Evolutionary conservation across 2,797 vertebrate species (phyloP).

Genomic region (Myoxocephalus aenaeus): DNA sequence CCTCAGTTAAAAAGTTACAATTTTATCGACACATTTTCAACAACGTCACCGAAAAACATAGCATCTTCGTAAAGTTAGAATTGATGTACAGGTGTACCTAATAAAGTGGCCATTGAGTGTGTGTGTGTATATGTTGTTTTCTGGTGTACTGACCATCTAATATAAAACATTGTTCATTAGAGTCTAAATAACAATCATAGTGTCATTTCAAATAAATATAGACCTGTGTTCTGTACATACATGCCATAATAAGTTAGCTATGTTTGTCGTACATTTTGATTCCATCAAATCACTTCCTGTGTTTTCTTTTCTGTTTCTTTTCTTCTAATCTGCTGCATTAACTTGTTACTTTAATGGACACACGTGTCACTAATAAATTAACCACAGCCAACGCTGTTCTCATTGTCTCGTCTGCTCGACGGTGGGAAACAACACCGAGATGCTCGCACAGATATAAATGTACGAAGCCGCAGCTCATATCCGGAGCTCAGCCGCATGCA

Average conservation of each 20-base stretch:
- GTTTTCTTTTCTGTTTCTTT: background rate
- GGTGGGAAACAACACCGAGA: constrained; percentile 24
- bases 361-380: constrained; percentile 38
- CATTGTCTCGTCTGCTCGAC: background rate
- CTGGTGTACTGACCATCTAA: background rate
- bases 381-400: background rate
- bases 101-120: background rate
- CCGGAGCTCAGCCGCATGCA: constrained; percentile 7
- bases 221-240: constrained; percentile 3
- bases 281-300: background rate
- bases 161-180: background rate
- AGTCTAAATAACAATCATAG: background rate
- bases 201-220: rapidly evolving
- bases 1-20: background rate
- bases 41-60: background rate
- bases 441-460: background rate
- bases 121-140: background rate
- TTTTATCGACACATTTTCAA: background rate
- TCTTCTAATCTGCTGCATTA: background rate
- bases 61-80: background rate
- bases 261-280: background rate
- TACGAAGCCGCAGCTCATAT: constrained; percentile 59
- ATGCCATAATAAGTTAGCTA: background rate
- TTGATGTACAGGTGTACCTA: background rate
- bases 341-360: background rate